Conservation (phyloP, 1,140 invertebrate genomes). For the Coenobita brevimanus region DNA sequence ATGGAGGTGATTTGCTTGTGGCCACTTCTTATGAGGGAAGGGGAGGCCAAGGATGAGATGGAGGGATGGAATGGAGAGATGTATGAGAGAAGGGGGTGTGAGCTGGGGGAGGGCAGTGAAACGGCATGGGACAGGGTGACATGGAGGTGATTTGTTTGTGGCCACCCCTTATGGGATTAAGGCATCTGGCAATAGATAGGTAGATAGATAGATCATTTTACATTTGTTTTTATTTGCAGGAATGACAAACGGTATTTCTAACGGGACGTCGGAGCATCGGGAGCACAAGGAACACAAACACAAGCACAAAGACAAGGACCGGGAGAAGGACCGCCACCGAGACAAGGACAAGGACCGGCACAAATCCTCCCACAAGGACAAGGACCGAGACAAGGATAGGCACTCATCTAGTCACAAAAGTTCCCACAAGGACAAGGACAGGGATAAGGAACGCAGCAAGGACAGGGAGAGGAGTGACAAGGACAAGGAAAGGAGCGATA, state of each 20-base stretch:
- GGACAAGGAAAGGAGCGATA: conserved; percentile 74
- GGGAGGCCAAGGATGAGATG: no score
- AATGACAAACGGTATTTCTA: conserved; percentile 66
- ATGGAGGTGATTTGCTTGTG: no score
- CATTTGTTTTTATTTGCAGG: conserved; percentile 37
- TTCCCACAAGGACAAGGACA: conserved; percentile 71
- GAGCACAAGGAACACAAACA: conserved; percentile 69
- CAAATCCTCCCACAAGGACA: conserved; percentile 57
- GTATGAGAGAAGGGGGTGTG: no score
- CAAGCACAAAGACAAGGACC: conserved; percentile 66
- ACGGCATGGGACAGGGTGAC: no score
- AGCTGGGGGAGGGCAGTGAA: no score
- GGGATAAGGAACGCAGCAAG: conserved; percentile 68
- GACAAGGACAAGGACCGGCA: conserved; percentile 55
- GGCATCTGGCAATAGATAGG: no score
- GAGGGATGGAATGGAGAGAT: not conserved
- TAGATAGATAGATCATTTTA: no score
- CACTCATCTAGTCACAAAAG: conserved; percentile 55
- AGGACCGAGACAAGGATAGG: conserved; percentile 59
- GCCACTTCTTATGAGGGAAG: no score
- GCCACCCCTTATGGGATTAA: no score
- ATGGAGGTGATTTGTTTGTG: no score
- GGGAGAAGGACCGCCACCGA: conserved; percentile 43
- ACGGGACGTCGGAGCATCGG: conserved; percentile 63
- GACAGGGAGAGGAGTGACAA: conserved; percentile 68